Evolutionary conservation across 2,888 invertebrate genomes (phyloP), one percentile per base, ranked within the genome.

Genomic region (Drosophila basisetae): DNA sequence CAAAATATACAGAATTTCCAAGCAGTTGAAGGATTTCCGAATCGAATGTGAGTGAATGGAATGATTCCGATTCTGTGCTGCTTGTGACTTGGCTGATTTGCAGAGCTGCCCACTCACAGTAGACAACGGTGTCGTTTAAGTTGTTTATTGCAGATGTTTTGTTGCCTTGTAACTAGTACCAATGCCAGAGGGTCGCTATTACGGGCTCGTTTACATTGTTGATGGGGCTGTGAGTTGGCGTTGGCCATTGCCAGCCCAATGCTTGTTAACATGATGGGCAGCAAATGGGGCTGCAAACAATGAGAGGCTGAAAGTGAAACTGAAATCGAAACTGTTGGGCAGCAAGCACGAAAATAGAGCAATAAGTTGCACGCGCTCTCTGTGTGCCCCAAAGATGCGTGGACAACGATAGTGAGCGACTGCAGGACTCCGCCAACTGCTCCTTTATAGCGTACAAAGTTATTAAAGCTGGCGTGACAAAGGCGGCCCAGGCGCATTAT

Each of bases 201-300:
- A 33, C 37, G 37, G 65, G 78, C 81, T 85, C 78, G 81, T 89
- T 89, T 81, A 83, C 82, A 75, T 86, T 56, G 86, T 85, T 78
- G 87, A 80, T 85, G 81, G 73, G 54, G 18, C 33, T 62, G 39
- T 63, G 59, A 69, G 86, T 77, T 76, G 82, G 82, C 71, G 68
- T 68, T 65, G 76, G 25, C 50, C 41, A 13, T 68, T 47, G 47
- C 47, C 69, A 71, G 16, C 58, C 52, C 41, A 47, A 31, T 71
- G 81, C 76, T 86, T 86, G 85, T 86, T 86, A 86, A 82, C 90
- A 87, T 88, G 90, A 87, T 86, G 90, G 90, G 74, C 90, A 84
- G 81, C 86, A 76, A 83, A 83, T 82, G 73, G 68, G 78, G 49
- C 68, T 61, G 83, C 80, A 58, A 75, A 80, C 78, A 78, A 80